Evolutionary conservation across 2,113 vertebrate genomes (phyloP).

Genomic region (Mustela lutreola): DNA sequence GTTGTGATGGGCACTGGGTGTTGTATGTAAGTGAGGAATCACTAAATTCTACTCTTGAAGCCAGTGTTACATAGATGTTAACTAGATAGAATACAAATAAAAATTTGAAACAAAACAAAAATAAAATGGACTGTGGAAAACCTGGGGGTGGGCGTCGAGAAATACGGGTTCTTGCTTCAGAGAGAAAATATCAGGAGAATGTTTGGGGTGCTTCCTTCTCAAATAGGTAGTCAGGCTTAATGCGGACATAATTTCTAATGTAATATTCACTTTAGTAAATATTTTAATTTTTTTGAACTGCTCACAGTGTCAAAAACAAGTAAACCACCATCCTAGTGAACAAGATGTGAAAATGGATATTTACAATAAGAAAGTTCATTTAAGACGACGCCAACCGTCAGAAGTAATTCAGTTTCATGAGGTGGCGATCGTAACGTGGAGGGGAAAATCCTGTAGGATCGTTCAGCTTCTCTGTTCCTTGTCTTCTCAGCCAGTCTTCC

Average conservation of each 20-base stretch:
- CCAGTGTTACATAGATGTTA: neutral
- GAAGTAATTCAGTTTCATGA: slow-evolving; percentile 7
- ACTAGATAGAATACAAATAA: neutral
- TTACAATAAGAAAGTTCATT: neutral
- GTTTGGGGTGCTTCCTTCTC: neutral
- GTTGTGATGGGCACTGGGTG: neutral
- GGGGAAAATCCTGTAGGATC: neutral
- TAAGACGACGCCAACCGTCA: neutral
- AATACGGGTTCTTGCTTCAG: neutral
- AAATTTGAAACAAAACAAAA: neutral
- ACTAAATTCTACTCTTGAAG: neutral
- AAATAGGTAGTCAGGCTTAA: neutral
- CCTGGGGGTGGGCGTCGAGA: neutral
- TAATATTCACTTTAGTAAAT: neutral
- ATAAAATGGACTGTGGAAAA: neutral
- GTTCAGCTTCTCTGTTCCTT: neutral
- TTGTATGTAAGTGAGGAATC: neutral
- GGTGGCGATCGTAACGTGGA: neutral
- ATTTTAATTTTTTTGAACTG: slow-evolving; percentile 23
- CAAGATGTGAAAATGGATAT: neutral
- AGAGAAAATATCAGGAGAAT: neutral
- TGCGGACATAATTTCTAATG: neutral
- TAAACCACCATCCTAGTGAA: neutral
- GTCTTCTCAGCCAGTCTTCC: neutral
- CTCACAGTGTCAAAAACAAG: slow-evolving; percentile 3